Evolutionary conservation across 2,888 invertebrate genomes (phyloP), one percentile per base, ranked within the genome.

Genomic region (Anoplius nigerrimus): DNA sequence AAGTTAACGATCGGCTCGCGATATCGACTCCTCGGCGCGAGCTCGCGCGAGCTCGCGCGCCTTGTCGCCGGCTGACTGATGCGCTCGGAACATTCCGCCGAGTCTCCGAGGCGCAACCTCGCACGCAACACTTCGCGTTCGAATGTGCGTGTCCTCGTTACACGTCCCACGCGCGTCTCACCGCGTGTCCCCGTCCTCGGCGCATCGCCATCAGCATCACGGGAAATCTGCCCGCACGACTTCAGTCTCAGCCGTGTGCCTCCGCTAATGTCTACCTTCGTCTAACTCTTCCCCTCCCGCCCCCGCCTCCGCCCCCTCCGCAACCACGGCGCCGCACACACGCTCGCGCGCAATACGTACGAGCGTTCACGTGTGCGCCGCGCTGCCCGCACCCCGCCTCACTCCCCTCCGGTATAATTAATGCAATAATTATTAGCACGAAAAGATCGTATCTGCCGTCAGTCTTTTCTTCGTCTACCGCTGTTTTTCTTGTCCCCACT

Each of bases 401-500:
- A 8, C 21, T 66, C 60, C 72, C 46, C 69, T 65, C 48, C 66
- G 71, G 60, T 53, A 66, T 83, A 85, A 85, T 85, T 84, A 85
- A 85, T 85, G 83, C 82, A 83, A 85, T 84, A 83, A 84, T 85
- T 85, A 85, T 85, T 82, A 85, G 84, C 84, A 84, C 85, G 85
- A 85, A 80, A 85, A 85, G 85, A 85, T 85, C 72, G 74, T 85
- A 84, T 85, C 84, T 78, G 20, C 46, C 66, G 66, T 56, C 68
- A 72, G 79, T 76, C 75, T 82, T 82, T 81, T 80, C 82, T 78
- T 81, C 79, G 81, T 80, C 81, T 81, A 76, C 70, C 59, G 73
- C 65, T 68, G 72, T 79, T 81, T 82, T 82, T 81, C 80, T 78
- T 81, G 78, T 79, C 78, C 73, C 75, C 74, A 46, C 73, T 53